Percentiles rank a stretch among this genome's conserved stretches.
Evolutionary conservation across 2,113 vertebrate genomes (phyloP).

Genomic region (Stegastes partitus): DNA sequence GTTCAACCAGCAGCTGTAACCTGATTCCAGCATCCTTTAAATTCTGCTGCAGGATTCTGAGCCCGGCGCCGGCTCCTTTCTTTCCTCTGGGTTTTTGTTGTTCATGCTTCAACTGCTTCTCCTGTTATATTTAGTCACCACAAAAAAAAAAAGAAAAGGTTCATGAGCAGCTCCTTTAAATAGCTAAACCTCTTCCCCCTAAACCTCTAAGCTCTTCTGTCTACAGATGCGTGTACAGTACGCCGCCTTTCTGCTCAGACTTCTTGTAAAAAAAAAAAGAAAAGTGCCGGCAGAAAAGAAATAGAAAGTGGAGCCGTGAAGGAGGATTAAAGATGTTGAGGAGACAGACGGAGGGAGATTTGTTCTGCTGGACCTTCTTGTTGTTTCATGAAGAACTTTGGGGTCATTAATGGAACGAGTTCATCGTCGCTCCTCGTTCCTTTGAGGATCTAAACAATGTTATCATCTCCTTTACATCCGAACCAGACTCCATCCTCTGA

Average conservation of each 20-base stretch:
- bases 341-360: slow-evolving; percentile 4
- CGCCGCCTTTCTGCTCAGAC: background rate
- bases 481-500: too few species aligned
- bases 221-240: background rate
- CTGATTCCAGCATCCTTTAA: too few species aligned
- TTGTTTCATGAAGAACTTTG: too few species aligned
- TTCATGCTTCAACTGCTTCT: slow-evolving; percentile 1
- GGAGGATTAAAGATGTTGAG: slow-evolving; percentile 5
- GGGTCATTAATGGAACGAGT: too few species aligned
- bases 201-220: slow-evolving; percentile 37
- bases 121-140: slow-evolving; percentile 21
- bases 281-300: too few species aligned
- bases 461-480: too few species aligned
- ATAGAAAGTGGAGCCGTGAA: background rate
- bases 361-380: too few species aligned
- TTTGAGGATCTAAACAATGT: too few species aligned
- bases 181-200: slow-evolving; percentile 10
- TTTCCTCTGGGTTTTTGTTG: slow-evolving; percentile 10
- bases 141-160: slow-evolving; percentile 8
- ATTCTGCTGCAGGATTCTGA: too few species aligned
- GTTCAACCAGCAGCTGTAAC: too few species aligned
- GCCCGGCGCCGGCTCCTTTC: background rate
- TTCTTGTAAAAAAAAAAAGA: slow-evolving; percentile 8
- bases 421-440: too few species aligned
- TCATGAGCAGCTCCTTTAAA: slow-evolving; percentile 23